phyloP scores from a whole-genome alignment of 1,140 invertebrate genomes.

The Dendroctonus ponderosae region DNA sequence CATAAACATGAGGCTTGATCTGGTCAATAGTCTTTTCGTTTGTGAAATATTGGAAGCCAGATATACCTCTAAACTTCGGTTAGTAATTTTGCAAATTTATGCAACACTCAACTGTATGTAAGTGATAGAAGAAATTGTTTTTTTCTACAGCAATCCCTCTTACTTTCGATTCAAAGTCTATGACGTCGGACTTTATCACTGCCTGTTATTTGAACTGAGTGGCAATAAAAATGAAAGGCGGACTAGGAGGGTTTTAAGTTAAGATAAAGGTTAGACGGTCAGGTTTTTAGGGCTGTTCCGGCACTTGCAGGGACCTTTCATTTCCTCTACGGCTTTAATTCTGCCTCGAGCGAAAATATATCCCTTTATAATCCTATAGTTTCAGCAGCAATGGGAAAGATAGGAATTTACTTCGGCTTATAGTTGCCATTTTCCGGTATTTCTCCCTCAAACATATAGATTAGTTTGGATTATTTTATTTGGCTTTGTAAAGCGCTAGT shows the following conservation, averaged over 20 bases:
- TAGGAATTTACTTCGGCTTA: slow-evolving; percentile 11
- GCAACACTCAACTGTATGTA: too few relatives aligned
- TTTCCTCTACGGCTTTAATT: slow-evolving; percentile 24
- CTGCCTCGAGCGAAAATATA: slow-evolving; percentile 21
- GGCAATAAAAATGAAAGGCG: slow-evolving; percentile 22
- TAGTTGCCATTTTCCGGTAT: background rate
- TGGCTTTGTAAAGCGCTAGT: too few relatives aligned
- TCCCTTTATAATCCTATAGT: slow-evolving; percentile 25
- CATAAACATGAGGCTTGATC: too few relatives aligned
- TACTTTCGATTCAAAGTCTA: background rate
- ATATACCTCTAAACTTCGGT: too few relatives aligned
- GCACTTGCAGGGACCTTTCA: slow-evolving; percentile 21
- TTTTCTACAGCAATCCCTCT: too few relatives aligned
- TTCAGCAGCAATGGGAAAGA: slow-evolving; percentile 7
- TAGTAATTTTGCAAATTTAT: too few relatives aligned
- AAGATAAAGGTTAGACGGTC: slow-evolving; percentile 19
- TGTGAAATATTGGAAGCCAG: too few relatives aligned
- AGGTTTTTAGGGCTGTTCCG: slow-evolving; percentile 23
- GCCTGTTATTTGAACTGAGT: slow-evolving; percentile 14
- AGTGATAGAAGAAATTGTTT: too few relatives aligned
- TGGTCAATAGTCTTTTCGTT: too few relatives aligned
- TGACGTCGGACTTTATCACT: slow-evolving; percentile 7
- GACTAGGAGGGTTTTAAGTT: slow-evolving; percentile 15
- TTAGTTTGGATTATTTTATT: too few relatives aligned
- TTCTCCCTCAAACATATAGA: too few relatives aligned